Percentiles rank a stretch among this genome's conserved stretches.
Evolutionary conservation across 1,140 invertebrate genomes (phyloP).

Genomic region (Nixonia krombeini): DNA sequence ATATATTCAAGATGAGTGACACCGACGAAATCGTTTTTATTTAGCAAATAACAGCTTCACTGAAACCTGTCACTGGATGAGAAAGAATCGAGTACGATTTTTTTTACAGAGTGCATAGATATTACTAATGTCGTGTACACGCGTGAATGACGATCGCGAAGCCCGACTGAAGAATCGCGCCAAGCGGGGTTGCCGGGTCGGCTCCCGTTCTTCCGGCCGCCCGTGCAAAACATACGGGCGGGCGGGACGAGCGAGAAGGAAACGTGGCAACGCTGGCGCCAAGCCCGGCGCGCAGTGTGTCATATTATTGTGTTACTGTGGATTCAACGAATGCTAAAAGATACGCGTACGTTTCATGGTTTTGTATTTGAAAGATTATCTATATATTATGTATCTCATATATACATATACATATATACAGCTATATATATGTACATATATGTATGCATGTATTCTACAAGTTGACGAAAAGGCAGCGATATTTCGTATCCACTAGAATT

Average conservation of each 20-base stretch:
- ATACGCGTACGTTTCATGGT: neutral
- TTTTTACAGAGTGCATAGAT: conserved; percentile 7
- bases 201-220: no score
- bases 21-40: neutral
- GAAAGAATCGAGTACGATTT: conserved; percentile 2
- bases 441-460: neutral
- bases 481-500: conserved; percentile 11
- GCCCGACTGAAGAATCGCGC: conserved; percentile 7
- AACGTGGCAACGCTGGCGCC: no score
- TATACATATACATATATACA: neutral
- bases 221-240: no score
- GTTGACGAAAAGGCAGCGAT: conserved; percentile 13
- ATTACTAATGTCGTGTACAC: neutral
- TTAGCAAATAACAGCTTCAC: conserved; percentile 1
- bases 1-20: conserved; percentile 2
- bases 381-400: neutral
- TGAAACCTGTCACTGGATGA: conserved; percentile 1
- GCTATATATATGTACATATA: neutral
- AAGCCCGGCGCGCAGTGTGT: no score
- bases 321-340: neutral
- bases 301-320: neutral
- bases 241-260: no score
- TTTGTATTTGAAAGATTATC: neutral
- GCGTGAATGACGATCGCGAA: conserved; percentile 1
- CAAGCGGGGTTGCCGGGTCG: no score